Evolutionary conservation across 2,888 invertebrate species (phyloP).

Genomic region (Branchellion lobata): DNA sequence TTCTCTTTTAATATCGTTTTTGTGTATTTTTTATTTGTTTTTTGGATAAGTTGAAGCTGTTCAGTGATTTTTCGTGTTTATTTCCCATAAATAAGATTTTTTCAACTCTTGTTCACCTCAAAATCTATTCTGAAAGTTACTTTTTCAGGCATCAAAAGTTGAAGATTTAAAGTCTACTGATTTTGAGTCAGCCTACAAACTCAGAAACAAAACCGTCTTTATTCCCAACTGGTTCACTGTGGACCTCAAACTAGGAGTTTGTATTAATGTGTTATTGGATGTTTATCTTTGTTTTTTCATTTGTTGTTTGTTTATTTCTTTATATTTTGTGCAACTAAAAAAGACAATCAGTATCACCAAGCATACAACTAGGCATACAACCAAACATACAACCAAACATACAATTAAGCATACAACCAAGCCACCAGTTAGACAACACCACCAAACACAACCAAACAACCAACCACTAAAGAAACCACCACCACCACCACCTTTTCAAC

Average conservation of each 20-base stretch:
- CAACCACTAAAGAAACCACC: too few species aligned
- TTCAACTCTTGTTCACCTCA: too few species aligned
- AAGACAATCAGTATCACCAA: too few species aligned
- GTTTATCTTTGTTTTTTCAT: neutral
- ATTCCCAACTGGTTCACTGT: slow-evolving; percentile 99
- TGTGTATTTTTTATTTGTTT: neutral
- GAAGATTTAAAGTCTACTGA: slow-evolving; percentile 85
- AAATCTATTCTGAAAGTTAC: too few species aligned
- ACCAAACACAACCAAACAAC: too few species aligned
- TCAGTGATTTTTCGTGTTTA: neutral
- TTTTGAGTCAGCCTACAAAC: slow-evolving; percentile 87
- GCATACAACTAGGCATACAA: too few species aligned
- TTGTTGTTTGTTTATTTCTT: neutral
- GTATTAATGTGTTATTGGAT: slow-evolving; percentile 54
- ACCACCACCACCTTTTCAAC: neutral
- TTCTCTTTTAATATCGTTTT: neutral
- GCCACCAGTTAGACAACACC: too few species aligned
- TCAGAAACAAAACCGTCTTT: slow-evolving; percentile 85
- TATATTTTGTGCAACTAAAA: too few species aligned
- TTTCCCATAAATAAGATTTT: too few species aligned
- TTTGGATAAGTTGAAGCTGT: neutral
- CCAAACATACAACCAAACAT: neutral
- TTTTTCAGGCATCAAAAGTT: slow-evolving; percentile 72
- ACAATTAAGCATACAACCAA: neutral
- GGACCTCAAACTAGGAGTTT: slow-evolving; percentile 93